Conservation (phyloP, 2,888 invertebrate genomes). For the Steinernema carpocapsae region DNA sequence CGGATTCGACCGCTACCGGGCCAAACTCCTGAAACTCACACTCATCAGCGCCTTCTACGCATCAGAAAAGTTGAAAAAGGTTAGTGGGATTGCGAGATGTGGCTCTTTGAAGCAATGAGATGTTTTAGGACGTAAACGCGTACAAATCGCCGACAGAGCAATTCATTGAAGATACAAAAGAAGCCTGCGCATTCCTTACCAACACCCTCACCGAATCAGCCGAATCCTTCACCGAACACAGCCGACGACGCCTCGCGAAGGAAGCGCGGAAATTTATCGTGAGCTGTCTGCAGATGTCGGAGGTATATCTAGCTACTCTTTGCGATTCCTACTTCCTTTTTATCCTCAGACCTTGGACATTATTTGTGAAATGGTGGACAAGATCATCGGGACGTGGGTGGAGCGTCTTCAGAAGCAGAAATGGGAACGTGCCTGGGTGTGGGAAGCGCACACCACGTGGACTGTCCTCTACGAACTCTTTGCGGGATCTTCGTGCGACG, state of each 20-base stretch:
- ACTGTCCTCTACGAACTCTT: conserved; percentile 14
- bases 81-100: background rate
- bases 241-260: background rate
- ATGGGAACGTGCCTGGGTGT: background rate
- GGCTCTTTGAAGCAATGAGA: background rate
- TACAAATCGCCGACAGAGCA: background rate
- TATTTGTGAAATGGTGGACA: background rate
- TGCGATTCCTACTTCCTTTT: background rate
- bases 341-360: background rate
- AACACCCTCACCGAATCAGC: background rate
- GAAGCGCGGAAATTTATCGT: conserved; percentile 5
- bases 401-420: background rate
- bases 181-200: conserved; percentile 7
- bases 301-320: background rate
- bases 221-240: background rate
- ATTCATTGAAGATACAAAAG: conserved; percentile 20
- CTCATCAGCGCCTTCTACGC: background rate
- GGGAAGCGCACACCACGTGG: background rate
- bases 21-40: background rate
- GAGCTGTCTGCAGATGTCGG: background rate
- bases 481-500: background rate
- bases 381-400: background rate
- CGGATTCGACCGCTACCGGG: conserved; percentile 10
- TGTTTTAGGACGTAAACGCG: background rate
- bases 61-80: background rate